phyloP scores from a whole-genome alignment of 2,888 invertebrate species.

The Lochmaea crataegi region DNA sequence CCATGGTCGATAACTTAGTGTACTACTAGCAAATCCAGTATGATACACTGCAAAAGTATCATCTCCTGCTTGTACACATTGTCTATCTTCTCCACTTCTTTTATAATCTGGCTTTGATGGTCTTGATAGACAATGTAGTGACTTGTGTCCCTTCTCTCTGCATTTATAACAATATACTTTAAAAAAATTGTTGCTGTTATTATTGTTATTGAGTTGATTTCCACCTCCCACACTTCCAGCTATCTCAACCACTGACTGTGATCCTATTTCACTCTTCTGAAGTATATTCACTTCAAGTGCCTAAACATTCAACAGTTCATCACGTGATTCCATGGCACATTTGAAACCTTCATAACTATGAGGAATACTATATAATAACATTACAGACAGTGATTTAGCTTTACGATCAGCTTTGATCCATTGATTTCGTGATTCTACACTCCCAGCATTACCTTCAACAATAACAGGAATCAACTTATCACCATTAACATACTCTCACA shows the following conservation, averaged over 20 bases:
- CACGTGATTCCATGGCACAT: slow-evolving; percentile 10
- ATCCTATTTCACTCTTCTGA: slow-evolving; percentile 6
- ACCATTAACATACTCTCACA: background rate
- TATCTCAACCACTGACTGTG: background rate
- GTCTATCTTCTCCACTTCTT: background rate
- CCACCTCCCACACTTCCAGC: background rate
- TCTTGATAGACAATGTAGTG: background rate
- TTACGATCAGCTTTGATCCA: background rate
- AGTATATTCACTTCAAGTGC: background rate
- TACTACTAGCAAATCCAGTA: background rate
- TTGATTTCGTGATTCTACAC: background rate
- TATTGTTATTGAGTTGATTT: background rate
- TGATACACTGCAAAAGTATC: background rate
- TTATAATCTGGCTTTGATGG: background rate
- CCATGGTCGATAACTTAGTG: too few relatives aligned
- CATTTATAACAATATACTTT: background rate
- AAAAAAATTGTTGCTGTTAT: too few relatives aligned
- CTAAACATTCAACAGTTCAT: background rate
- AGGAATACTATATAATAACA: slow-evolving; percentile 17
- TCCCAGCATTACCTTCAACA: background rate
- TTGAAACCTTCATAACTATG: background rate
- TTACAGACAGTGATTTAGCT: slow-evolving; percentile 3
- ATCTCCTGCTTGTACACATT: background rate
- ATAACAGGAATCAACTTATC: background rate
- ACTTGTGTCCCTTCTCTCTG: background rate